Percentiles rank a stretch among this genome's conserved stretches.
phyloP scores from a whole-genome alignment of 37 sponge, comb jelly and placozoan genomes.

The Haliclona indistincta region DNA sequence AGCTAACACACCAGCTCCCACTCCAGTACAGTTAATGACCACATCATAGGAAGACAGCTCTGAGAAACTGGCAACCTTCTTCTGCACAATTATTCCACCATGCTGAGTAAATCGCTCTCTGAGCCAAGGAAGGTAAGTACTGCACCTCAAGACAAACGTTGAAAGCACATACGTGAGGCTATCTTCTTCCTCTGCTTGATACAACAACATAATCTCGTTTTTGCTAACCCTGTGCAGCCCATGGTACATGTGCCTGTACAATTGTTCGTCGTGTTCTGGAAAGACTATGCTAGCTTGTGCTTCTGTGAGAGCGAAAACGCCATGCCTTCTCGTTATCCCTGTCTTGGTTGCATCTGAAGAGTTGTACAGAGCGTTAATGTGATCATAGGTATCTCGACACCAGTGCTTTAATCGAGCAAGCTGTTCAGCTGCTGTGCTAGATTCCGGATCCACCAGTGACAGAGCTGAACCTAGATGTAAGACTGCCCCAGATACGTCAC shows the following conservation, averaged over 20 bases:
- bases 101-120: neutral
- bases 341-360: neutral
- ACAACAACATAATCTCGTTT: neutral
- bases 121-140: constrained; percentile 39
- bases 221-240: no score
- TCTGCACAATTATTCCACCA: constrained; percentile 14
- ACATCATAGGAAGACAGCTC: constrained; percentile 24
- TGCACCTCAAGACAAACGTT: constrained; percentile 10
- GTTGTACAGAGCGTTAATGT: neutral
- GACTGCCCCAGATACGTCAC: constrained; percentile 35
- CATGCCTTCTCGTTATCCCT: neutral
- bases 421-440: neutral
- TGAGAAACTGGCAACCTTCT: constrained; percentile 1
- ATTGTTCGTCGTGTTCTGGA: no score
- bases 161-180: no score
- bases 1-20: constrained; percentile 35
- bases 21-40: constrained; percentile 61
- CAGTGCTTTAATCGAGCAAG: no score
- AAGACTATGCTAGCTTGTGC: neutral
- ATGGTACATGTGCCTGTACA: neutral
- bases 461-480: constrained; percentile 1
- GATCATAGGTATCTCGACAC: neutral
- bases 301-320: neutral
- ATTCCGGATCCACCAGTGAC: neutral
- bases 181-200: neutral